Conservation (phyloP, 2,113 vertebrate genomes). For the Daubentonia madagascariensis region DNA sequence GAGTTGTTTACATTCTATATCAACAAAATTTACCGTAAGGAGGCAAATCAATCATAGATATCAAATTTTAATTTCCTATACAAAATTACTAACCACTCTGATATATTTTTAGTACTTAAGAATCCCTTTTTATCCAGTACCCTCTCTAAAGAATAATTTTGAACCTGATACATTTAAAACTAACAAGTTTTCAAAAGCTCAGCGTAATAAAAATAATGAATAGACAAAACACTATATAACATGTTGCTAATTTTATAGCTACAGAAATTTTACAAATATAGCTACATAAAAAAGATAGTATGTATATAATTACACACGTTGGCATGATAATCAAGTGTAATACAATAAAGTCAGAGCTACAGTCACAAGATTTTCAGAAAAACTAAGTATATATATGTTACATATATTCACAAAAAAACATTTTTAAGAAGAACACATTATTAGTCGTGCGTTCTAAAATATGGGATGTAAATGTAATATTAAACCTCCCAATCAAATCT, state of each 20-base stretch:
- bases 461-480: neutral
- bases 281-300: neutral
- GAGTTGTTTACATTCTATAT: neutral
- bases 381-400: neutral
- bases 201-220: slow-evolving; percentile 25
- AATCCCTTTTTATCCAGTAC: slow-evolving; percentile 1
- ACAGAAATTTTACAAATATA: neutral
- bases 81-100: neutral
- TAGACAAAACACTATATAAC: neutral
- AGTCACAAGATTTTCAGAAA: neutral
- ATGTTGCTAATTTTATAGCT: slow-evolving; percentile 19
- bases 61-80: neutral
- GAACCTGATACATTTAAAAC: slow-evolving; percentile 1
- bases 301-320: neutral
- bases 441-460: neutral
- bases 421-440: slow-evolving; percentile 11
- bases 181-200: neutral
- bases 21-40: neutral
- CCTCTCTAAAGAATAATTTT: slow-evolving; percentile 6
- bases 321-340: neutral
- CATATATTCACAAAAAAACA: neutral
- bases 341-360: neutral
- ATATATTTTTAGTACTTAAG: neutral
- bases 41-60: neutral
- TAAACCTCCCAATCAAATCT: slow-evolving; percentile 4